Evolutionary conservation across 2,113 vertebrate species (phyloP).

Genomic region (Girardinichthys multiradiatus): DNA sequence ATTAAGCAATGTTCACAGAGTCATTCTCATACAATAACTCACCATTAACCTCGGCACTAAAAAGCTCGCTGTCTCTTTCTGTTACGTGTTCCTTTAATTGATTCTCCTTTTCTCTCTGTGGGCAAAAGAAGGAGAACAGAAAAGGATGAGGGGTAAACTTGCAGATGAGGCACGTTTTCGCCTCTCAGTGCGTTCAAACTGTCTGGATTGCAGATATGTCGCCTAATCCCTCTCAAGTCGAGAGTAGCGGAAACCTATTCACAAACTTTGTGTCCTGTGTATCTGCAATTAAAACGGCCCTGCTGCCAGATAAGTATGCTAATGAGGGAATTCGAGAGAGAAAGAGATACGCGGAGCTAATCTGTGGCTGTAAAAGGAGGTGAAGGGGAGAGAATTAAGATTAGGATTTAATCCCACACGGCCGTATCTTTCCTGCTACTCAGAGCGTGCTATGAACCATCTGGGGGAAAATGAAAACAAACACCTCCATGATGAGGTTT

Average conservation of each 20-base stretch:
- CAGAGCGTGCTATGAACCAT: conserved; percentile 12
- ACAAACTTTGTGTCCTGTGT: conserved; percentile 69
- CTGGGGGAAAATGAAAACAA: conserved; percentile 50
- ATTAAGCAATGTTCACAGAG: conserved; percentile 72
- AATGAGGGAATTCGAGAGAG: conserved; percentile 63
- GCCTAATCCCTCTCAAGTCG: conserved; percentile 71
- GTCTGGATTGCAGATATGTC: conserved; percentile 55
- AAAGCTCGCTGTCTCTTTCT: conserved; percentile 61
- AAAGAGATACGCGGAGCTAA: conserved; percentile 67
- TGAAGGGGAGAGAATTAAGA: conserved; percentile 68
- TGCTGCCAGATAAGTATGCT: conserved; percentile 70
- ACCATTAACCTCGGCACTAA: conserved; percentile 72
- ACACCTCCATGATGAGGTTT: conserved; percentile 65
- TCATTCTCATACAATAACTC: conserved; percentile 77
- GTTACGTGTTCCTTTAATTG: conserved; percentile 69
- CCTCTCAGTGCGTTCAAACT: conserved; percentile 24
- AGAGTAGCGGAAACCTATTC: conserved; percentile 64
- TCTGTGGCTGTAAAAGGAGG: conserved; percentile 63
- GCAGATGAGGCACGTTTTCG: conserved; percentile 49
- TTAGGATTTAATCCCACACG: conserved; percentile 66
- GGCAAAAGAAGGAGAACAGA: conserved; percentile 21
- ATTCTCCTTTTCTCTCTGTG: conserved; percentile 64
- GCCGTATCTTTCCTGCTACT: conserved; percentile 24
- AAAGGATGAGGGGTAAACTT: conserved; percentile 32
- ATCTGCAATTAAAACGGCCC: conserved; percentile 74